Conservation (phyloP, 2,797 vertebrate genomes). For the Coranthus polyacanthus region DNA sequence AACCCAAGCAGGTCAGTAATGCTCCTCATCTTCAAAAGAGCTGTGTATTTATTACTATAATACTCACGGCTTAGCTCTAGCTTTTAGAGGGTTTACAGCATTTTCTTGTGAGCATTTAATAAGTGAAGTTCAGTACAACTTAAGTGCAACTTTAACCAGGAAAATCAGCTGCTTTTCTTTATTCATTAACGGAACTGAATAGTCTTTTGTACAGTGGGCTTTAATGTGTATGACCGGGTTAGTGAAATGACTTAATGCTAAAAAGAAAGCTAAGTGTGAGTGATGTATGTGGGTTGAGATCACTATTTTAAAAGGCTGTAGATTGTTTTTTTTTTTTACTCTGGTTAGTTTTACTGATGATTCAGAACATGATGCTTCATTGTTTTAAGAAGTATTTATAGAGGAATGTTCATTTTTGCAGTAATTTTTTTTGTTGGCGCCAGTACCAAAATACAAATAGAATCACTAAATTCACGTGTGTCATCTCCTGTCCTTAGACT, state of each 20-base stretch:
- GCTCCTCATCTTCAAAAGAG: not conserved
- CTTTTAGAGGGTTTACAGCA: too few relatives aligned
- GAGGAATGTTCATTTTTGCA: not conserved
- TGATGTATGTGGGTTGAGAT: slow-evolving; percentile 46
- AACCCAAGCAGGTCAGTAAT: slow-evolving; percentile 76
- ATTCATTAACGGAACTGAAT: slow-evolving; percentile 36
- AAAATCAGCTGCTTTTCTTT: not conserved
- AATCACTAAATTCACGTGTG: slow-evolving; percentile 25
- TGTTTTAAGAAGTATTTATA: slow-evolving; percentile 11
- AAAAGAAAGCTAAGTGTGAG: slow-evolving; percentile 24
- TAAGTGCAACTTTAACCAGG: slow-evolving; percentile 8
- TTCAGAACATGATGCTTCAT: slow-evolving; percentile 11
- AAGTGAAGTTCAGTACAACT: slow-evolving; percentile 16
- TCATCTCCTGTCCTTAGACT: slow-evolving; percentile 78
- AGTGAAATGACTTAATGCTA: slow-evolving; percentile 27
- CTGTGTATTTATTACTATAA: not conserved
- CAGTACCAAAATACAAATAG: not conserved
- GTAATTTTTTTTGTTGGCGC: slow-evolving; percentile 1
- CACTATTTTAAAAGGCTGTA: too few relatives aligned
- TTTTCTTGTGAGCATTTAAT: slow-evolving; percentile 7
- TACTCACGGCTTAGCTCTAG: too few relatives aligned
- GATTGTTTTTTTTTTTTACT: slow-evolving; percentile 26
- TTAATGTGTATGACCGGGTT: slow-evolving; percentile 6
- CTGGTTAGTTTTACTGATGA: slow-evolving; percentile 28
- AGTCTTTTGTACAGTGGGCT: slow-evolving; percentile 9